phyloP scores from a whole-genome alignment of 2,113 vertebrate genomes.

The Dicerorhinus sumatrensis region DNA sequence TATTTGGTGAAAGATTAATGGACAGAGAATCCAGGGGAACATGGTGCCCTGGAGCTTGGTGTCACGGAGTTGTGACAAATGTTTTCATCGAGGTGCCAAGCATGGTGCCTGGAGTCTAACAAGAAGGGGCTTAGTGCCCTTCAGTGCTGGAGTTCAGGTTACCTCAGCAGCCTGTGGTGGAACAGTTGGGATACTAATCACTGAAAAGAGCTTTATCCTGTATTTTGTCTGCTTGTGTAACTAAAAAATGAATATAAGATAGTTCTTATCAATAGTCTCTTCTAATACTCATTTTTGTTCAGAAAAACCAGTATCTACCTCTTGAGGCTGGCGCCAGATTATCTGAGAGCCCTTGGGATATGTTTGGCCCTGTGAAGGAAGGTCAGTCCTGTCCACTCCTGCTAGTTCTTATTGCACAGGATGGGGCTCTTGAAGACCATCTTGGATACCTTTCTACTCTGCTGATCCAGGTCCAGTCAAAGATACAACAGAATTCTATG shows the following conservation, averaged over 20 bases:
- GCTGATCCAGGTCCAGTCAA: not conserved
- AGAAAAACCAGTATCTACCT: not conserved
- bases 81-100: not conserved
- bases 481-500: not conserved
- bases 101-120: not conserved
- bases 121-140: not conserved
- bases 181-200: not conserved
- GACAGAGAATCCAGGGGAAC: not conserved
- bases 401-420: not conserved
- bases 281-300: not conserved
- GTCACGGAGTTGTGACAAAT: not conserved
- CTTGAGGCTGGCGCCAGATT: not conserved
- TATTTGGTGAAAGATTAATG: not conserved
- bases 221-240: not conserved
- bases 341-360: not conserved
- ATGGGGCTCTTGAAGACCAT: too few relatives aligned
- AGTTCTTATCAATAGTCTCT: not conserved
- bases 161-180: not conserved
- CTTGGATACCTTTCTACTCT: not conserved
- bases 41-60: not conserved
- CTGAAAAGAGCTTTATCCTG: not conserved
- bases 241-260: not conserved
- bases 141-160: not conserved
- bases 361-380: not conserved
- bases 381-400: not conserved